Conservation (phyloP, 53 echinoderm and acorn worm genomes). For the Arbacia lixula region DNA sequence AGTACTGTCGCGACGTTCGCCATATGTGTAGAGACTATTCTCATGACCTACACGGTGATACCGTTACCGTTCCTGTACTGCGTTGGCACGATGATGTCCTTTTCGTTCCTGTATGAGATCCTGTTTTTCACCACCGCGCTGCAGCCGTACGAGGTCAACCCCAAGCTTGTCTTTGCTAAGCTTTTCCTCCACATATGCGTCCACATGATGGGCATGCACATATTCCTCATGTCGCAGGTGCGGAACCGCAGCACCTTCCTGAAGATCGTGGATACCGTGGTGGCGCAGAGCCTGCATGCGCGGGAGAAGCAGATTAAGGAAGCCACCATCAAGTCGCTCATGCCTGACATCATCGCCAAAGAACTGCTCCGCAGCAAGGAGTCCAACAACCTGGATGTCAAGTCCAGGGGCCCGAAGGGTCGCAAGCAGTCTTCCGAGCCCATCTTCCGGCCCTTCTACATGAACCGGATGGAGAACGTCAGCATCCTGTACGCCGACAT, state of each 20-base stretch:
- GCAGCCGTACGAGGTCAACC: slow-evolving; percentile 46
- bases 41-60: slow-evolving; percentile 97
- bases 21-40: slow-evolving; percentile 87
- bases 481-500: slow-evolving; percentile 99
- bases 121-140: slow-evolving; percentile 74
- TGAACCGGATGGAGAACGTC: slow-evolving; percentile 96
- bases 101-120: slow-evolving; percentile 87
- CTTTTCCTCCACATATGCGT: slow-evolving; percentile 94
- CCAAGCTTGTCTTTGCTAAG: slow-evolving; percentile 73
- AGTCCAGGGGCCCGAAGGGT: neutral
- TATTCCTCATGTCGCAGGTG: slow-evolving; percentile 98
- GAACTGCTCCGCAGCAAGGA: slow-evolving; percentile 77
- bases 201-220: slow-evolving; percentile 97
- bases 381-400: slow-evolving; percentile 59
- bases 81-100: slow-evolving; percentile 70
- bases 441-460: slow-evolving; percentile 95
- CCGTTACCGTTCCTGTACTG: slow-evolving; percentile 87
- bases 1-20: slow-evolving; percentile 94
- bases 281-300: slow-evolving; percentile 79
- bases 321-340: slow-evolving; percentile 91
- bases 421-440: slow-evolving; percentile 48
- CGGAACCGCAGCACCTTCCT: slow-evolving; percentile 96
- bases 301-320: slow-evolving; percentile 93
- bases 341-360: slow-evolving; percentile 85
- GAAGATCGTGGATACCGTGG: slow-evolving; percentile 92